Evolutionary conservation across 2,888 invertebrate species (phyloP), one percentile per base, ranked within the genome.

Genomic region (Hypomecis atomaria): DNA sequence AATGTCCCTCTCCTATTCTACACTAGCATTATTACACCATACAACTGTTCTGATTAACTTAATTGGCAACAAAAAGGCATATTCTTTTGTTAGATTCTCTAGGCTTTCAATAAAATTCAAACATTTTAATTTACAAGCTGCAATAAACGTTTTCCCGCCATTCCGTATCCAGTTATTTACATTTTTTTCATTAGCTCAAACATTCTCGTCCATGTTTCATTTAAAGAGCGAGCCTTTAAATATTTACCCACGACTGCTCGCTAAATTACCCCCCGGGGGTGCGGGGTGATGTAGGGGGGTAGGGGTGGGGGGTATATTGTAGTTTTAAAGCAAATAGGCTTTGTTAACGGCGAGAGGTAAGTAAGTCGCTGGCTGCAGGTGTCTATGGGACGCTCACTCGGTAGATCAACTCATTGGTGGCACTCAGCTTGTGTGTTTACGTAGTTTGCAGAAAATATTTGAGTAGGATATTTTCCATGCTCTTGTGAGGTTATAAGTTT

Each of bases 231-330:
- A 23, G 59, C 59, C 70, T 59, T 64, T 59, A 57, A 65, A 72
- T 76, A 72, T 74, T 74, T 69, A 67, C 63, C 52, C 50, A 58
- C 56, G 62, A 57, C 38, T 45, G 70, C 70, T 70, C 74, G 63
- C 71, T 67, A 73, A 69, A 72, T 74, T 72, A 74, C 71, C 70
- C 68, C 47, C 38, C n/a, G 8, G 33, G 8, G n/a, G 43, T n/a
- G 40, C 40, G 4, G 34, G 23, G 0, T 6, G 9, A n/a, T 0
- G 23, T 3, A 7, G 52, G 11, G 13, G 1, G 43, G 13, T 5
- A 23, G 0, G 40, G 38, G 10, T 4, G 36, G 49, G 38, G 38
- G 38, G 65, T 73, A 69, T 72, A 67, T 73, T 77, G 67, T 56
- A 62, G 62, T 62, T 64, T 54, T 63, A 37, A 57, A 63, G 37